Conservation (phyloP, 2,113 vertebrate genomes). For the Pica pica region DNA sequence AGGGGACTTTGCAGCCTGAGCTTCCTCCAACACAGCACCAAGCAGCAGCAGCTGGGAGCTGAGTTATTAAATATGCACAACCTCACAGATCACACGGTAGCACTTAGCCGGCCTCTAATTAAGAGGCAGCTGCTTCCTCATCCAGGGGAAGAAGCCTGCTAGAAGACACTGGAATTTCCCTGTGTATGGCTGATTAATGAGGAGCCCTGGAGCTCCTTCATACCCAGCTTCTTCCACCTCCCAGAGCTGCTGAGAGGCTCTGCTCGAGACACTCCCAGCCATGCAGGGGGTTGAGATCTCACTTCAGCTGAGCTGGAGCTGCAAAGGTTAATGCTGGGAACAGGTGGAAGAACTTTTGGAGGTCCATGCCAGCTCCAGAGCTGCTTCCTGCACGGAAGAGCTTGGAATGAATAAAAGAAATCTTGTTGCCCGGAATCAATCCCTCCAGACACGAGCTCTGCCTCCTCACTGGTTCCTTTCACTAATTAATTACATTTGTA, state of each 20-base stretch:
- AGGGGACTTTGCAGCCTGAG: not conserved
- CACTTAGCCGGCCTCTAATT: conserved; percentile 39
- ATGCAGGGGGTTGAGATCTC: not conserved
- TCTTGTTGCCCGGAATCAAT: not conserved
- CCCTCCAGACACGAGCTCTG: not conserved
- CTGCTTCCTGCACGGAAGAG: not conserved
- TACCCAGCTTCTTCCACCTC: not conserved
- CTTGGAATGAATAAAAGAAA: not conserved
- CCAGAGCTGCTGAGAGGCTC: not conserved
- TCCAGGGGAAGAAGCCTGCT: not conserved
- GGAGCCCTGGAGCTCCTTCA: not conserved
- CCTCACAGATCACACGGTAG: not conserved
- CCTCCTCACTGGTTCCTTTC: not conserved
- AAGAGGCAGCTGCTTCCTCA: conserved; percentile 43
- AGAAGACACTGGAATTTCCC: not conserved
- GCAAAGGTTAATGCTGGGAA: not conserved
- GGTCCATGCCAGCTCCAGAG: not conserved
- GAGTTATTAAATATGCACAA: conserved; percentile 25
- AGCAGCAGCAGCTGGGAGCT: conserved; percentile 3
- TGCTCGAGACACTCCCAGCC: not conserved
- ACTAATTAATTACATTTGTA: conserved; percentile 15
- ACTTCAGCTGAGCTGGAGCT: not conserved
- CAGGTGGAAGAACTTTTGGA: not conserved
- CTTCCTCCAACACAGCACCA: not conserved
- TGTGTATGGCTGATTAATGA: not conserved